A percentile compares a stretch with the other conserved stretches of the same genome.
phyloP scores from a whole-genome alignment of 2,797 vertebrate genomes.

The Pangasius krempfi region DNA sequence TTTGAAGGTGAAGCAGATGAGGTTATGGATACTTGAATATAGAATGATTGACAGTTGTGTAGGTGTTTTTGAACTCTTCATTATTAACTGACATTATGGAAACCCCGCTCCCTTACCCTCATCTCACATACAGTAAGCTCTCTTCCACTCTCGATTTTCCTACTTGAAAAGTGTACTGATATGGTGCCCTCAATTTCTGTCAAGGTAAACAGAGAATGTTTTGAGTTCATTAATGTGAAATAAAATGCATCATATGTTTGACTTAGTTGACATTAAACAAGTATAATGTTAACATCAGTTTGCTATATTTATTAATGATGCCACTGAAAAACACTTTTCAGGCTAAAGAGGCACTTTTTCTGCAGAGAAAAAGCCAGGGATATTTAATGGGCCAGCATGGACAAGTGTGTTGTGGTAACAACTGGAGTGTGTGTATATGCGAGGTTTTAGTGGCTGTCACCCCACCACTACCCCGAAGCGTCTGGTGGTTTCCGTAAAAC shows the following conservation, averaged over 20 bases:
- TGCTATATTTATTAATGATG: neutral
- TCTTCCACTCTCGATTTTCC: neutral
- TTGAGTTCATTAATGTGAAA: neutral
- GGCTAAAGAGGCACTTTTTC: neutral
- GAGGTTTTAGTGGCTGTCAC: neutral
- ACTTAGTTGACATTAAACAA: neutral
- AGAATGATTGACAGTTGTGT: neutral
- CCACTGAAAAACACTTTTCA: neutral
- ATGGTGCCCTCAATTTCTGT: neutral
- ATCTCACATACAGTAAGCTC: neutral
- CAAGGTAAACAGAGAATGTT: neutral
- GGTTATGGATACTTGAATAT: neutral
- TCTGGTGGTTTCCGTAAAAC: neutral
- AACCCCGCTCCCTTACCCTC: neutral
- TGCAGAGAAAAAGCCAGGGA: neutral
- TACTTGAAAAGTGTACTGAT: no score
- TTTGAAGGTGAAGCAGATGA: neutral
- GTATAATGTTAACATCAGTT: neutral
- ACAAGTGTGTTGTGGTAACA: neutral
- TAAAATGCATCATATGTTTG: neutral
- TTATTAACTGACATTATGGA: neutral
- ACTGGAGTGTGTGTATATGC: neutral
- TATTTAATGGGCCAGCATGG: neutral
- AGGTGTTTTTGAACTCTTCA: neutral
- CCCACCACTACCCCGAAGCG: neutral